phyloP scores from a whole-genome alignment of 2,888 invertebrate genomes.

The Allygus modestus region DNA sequence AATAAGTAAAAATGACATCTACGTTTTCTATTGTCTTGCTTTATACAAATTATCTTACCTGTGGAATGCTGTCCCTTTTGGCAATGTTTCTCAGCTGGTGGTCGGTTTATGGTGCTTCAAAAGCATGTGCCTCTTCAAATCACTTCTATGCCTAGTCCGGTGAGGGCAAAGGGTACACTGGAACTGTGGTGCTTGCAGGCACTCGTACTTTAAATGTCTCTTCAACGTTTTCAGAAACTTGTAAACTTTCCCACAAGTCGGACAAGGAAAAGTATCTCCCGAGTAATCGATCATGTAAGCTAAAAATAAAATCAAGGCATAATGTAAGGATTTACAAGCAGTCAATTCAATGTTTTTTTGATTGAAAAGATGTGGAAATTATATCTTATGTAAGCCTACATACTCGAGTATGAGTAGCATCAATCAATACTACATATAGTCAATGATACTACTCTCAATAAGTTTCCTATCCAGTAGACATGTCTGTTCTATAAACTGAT shows the following conservation, averaged over 20 bases:
- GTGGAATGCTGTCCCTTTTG: neutral
- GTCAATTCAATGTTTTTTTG: neutral
- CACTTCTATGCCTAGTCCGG: slow-evolving; percentile 76
- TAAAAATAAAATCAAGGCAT: slow-evolving; percentile 12
- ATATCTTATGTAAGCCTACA: too few species aligned
- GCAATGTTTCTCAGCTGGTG: neutral
- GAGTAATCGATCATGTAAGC: neutral
- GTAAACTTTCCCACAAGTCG: slow-evolving; percentile 67
- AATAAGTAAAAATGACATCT: too few species aligned
- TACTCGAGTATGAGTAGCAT: too few species aligned
- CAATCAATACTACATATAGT: too few species aligned
- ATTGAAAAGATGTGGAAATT: too few species aligned
- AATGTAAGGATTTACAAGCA: neutral
- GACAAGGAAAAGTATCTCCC: neutral
- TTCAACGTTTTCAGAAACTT: slow-evolving; percentile 68
- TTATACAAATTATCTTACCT: neutral
- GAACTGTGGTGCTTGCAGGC: slow-evolving; percentile 69
- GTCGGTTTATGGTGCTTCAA: slow-evolving; percentile 55
- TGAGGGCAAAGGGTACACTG: slow-evolving; percentile 72
- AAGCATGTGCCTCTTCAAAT: slow-evolving; percentile 76
- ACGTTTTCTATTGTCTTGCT: too few species aligned
- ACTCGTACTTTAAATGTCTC: slow-evolving; percentile 71
- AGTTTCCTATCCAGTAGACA: too few species aligned
- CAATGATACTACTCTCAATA: too few species aligned
- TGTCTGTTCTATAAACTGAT: too few species aligned